Evolutionary conservation across 2,888 invertebrate species (phyloP).

Genomic region (Leptopilina drosophilae): DNA sequence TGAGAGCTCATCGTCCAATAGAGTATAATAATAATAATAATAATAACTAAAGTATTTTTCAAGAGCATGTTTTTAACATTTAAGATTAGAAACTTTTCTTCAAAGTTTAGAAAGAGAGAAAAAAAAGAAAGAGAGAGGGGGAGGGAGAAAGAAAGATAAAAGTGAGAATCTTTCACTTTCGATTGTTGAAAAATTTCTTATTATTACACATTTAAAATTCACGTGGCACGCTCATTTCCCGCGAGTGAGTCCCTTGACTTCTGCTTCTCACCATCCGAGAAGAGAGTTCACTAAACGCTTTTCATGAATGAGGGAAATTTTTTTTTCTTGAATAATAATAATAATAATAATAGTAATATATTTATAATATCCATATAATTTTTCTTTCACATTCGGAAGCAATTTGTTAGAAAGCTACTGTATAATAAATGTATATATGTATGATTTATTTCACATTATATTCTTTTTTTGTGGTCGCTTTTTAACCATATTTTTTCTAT

Average conservation of each 20-base stretch:
- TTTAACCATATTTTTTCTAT: neutral
- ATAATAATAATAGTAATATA: neutral
- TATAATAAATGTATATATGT: neutral
- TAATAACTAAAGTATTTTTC: neutral
- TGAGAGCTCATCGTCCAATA: constrained; percentile 52
- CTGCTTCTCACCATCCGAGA: neutral
- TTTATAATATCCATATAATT: too few species aligned
- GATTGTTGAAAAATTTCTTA: constrained; percentile 62
- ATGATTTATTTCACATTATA: neutral
- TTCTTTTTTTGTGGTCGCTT: neutral
- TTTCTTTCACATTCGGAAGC: neutral
- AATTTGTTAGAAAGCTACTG: neutral
- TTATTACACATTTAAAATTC: constrained; percentile 37
- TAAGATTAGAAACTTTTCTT: constrained; percentile 64
- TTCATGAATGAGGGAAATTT: constrained; percentile 14
- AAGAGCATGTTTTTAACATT: constrained; percentile 46
- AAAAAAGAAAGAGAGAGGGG: too few species aligned
- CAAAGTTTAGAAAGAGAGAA: too few species aligned
- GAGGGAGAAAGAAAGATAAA: constrained; percentile 43
- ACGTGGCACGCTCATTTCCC: neutral
- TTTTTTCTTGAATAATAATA: neutral
- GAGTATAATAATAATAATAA: neutral
- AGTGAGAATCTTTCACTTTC: constrained; percentile 71
- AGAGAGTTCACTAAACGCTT: neutral
- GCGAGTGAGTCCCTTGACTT: constrained; percentile 2